A percentile compares a stretch with the other conserved stretches of the same genome.
These are phyloP conservation scores for Ectropis crepuscularia DNA, from an alignment of 2,888 invertebrate genomes.

Conservation along the genomic window DNA sequence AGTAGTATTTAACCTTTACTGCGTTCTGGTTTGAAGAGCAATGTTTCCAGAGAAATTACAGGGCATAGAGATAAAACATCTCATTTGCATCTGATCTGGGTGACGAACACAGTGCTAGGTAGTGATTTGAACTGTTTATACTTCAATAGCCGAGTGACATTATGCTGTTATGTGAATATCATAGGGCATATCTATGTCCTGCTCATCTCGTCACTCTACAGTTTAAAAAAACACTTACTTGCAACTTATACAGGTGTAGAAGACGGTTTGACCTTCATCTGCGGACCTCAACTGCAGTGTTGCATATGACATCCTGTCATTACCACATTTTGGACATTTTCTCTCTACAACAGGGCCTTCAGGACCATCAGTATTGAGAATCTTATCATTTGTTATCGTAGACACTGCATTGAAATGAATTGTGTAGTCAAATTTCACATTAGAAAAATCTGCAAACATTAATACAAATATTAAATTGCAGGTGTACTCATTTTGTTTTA, in stretches of 20 bases:
- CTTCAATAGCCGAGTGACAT: too few species aligned
- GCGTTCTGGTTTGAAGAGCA: too few species aligned
- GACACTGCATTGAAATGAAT: slow-evolving; percentile 88
- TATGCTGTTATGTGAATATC: too few species aligned
- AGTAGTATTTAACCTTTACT: too few species aligned
- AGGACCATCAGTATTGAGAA: slow-evolving; percentile 69
- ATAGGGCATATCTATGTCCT: too few species aligned
- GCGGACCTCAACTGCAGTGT: slow-evolving; percentile 97
- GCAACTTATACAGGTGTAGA: slow-evolving; percentile 98
- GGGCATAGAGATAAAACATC: too few species aligned
- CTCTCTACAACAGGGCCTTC: slow-evolving; percentile 93
- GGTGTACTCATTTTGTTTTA: too few species aligned
- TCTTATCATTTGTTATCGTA: slow-evolving; percentile 63
- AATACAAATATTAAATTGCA: slow-evolving; percentile 3
- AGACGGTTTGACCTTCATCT: slow-evolving; percentile 99
- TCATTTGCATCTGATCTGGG: too few species aligned
- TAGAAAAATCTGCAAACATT: slow-evolving; percentile 85
- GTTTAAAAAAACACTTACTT: slow-evolving; percentile 83
- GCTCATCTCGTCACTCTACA: too few species aligned
- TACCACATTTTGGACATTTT: slow-evolving; percentile 93
- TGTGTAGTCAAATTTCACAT: slow-evolving; percentile 87
- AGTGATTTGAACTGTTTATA: too few species aligned
- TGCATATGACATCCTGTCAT: slow-evolving; percentile 97
- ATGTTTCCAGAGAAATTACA: too few species aligned
- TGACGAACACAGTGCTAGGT: too few species aligned